These are phyloP conservation scores for Scelioninae gen. 2 DNA, from an alignment of 2,888 invertebrate species.

Conservation along the genomic window DNA sequence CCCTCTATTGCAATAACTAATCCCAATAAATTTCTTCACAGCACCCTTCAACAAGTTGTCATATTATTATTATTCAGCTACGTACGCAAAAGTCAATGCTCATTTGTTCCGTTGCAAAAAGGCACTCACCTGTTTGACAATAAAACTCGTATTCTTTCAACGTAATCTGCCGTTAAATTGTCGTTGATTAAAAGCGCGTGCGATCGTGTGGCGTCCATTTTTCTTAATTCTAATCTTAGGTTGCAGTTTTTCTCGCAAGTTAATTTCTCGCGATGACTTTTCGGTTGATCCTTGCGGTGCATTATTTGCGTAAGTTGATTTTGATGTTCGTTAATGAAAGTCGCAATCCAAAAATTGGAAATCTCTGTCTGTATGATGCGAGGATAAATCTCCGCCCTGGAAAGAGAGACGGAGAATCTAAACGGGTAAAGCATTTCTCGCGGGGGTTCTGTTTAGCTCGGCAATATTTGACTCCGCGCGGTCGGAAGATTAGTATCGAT, in stretches of 20 bases:
- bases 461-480: slow-evolving; percentile 49
- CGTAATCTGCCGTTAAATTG: too few species aligned
- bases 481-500: slow-evolving; percentile 51
- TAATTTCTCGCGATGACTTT: slow-evolving; percentile 5
- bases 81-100: too few species aligned
- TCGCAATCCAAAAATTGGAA: slow-evolving; percentile 34
- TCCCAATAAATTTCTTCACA: too few species aligned
- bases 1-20: too few species aligned
- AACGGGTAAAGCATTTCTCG: slow-evolving; percentile 18
- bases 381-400: slow-evolving; percentile 11
- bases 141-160: too few species aligned
- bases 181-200: too few species aligned
- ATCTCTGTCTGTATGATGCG: slow-evolving; percentile 16
- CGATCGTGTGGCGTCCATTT: too few species aligned
- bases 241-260: too few species aligned
- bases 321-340: slow-evolving; percentile 28
- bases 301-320: slow-evolving; percentile 25
- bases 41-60: too few species aligned
- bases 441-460: slow-evolving; percentile 27
- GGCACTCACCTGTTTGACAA: too few species aligned
- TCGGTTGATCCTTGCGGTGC: slow-evolving; percentile 2
- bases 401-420: slow-evolving; percentile 14
- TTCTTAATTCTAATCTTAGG: neutral
- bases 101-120: too few species aligned
- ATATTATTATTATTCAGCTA: too few species aligned